Evolutionary conservation across 2,888 invertebrate genomes (phyloP).

Genomic region (Ceratothoa steindachneri): DNA sequence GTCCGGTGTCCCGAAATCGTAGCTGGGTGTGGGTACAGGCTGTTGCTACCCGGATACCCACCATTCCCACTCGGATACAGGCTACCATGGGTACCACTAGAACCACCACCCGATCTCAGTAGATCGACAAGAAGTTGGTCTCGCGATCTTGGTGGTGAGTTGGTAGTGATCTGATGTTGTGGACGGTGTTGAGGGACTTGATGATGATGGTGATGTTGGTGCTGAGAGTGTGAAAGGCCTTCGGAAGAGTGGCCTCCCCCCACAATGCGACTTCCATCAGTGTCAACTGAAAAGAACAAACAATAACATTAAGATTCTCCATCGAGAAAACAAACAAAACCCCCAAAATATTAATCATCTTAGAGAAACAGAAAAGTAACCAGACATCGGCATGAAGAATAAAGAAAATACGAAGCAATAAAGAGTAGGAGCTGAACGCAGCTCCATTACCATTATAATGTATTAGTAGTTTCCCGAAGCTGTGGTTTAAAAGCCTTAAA

Average conservation of each 20-base stretch:
- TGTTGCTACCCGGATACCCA: conserved; percentile 3
- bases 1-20: conserved; percentile 59
- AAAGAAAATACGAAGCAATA: too few relatives aligned
- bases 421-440: too few relatives aligned
- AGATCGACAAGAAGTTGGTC: conserved; percentile 34
- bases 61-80: conserved; percentile 15
- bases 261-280: conserved; percentile 32
- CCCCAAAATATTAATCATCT: too few relatives aligned
- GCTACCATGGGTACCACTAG: conserved; percentile 14
- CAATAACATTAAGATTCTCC: not conserved
- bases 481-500: too few relatives aligned
- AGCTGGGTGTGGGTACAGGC: conserved; percentile 45
- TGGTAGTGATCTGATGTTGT: not conserved
- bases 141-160: conserved; percentile 15
- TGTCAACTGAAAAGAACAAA: conserved; percentile 29
- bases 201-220: conserved; percentile 28
- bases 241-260: conserved; percentile 7
- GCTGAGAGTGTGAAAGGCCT: conserved; percentile 19
- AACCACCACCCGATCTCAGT: conserved; percentile 16
- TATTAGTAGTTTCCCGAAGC: too few relatives aligned
- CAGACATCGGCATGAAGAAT: too few relatives aligned
- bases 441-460: too few relatives aligned
- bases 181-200: conserved; percentile 31
- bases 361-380: too few relatives aligned
- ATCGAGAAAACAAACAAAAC: not conserved